phyloP scores from a whole-genome alignment of 2,888 invertebrate species.

The Hyppa rectilinea region DNA sequence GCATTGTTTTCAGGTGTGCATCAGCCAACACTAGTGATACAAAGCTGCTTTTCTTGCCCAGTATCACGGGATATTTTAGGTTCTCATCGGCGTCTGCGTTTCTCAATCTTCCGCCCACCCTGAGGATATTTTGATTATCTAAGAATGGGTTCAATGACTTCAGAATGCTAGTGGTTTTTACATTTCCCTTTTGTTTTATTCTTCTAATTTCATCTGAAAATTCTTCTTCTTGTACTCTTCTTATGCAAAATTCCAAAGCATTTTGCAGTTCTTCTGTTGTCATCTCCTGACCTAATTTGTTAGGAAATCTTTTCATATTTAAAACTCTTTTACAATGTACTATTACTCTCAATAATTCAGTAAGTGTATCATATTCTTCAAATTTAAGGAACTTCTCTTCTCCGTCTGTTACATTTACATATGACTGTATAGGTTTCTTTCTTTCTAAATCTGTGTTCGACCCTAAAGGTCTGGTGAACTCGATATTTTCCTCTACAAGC shows the following conservation, averaged over 20 bases:
- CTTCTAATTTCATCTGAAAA: too few relatives aligned
- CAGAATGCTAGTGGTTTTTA: too few relatives aligned
- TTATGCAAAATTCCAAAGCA: too few relatives aligned
- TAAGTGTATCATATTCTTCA: constrained; percentile 38
- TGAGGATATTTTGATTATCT: too few relatives aligned
- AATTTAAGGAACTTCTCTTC: constrained; percentile 28
- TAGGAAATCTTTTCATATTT: constrained; percentile 39
- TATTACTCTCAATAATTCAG: constrained; percentile 38
- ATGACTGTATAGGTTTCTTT: constrained; percentile 30
- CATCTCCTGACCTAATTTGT: neutral
- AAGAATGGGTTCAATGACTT: too few relatives aligned
- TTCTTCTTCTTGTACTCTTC: too few relatives aligned
- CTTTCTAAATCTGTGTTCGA: constrained; percentile 46
- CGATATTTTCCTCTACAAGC: constrained; percentile 46
- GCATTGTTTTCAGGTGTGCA: constrained; percentile 58
- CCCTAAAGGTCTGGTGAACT: constrained; percentile 25
- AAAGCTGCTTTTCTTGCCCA: constrained; percentile 55
- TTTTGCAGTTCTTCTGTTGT: too few relatives aligned
- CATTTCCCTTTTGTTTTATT: too few relatives aligned
- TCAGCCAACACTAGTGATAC: constrained; percentile 56
- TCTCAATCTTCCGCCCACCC: too few relatives aligned
- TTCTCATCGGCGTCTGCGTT: constrained; percentile 19
- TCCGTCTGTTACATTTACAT: constrained; percentile 13
- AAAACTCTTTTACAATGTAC: constrained; percentile 49
- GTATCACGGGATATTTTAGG: constrained; percentile 63